Evolutionary conservation across 1,140 invertebrate genomes (phyloP).

Genomic region (Brachionus rubens): DNA sequence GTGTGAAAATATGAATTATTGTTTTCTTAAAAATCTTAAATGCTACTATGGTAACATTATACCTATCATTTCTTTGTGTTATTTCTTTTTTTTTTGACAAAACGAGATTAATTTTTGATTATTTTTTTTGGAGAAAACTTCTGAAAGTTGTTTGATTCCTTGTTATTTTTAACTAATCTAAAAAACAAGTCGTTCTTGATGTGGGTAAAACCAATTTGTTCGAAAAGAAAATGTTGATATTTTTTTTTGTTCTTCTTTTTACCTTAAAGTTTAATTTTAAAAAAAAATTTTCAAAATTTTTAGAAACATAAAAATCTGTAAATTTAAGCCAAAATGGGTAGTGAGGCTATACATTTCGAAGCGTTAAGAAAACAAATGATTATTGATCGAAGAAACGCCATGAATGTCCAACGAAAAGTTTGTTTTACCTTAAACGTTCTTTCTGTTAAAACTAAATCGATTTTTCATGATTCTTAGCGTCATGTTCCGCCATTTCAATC

Average conservation of each 20-base stretch:
- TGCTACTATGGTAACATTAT: slow-evolving; percentile 22
- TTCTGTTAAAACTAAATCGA: neutral
- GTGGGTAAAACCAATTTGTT: too few relatives aligned
- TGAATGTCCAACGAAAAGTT: slow-evolving; percentile 33
- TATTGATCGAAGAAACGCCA: slow-evolving; percentile 18
- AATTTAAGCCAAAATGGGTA: slow-evolving; percentile 41
- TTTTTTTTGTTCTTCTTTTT: too few relatives aligned
- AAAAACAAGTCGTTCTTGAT: too few relatives aligned
- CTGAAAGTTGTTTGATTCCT: too few relatives aligned
- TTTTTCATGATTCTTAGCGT: neutral
- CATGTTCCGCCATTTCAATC: slow-evolving; percentile 40
- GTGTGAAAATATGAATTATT: neutral
- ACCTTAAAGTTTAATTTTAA: neutral
- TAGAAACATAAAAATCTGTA: neutral
- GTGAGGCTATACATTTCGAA: slow-evolving; percentile 43
- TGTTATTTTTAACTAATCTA: too few relatives aligned
- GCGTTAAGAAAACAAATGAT: slow-evolving; percentile 38
- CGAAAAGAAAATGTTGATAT: too few relatives aligned
- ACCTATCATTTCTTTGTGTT: neutral
- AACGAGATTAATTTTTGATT: neutral
- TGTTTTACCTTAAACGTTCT: neutral
- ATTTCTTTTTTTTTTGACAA: neutral
- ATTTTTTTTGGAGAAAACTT: too few relatives aligned
- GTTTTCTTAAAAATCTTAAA: neutral
- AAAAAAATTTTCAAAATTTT: neutral